Evolutionary conservation across 1,140 invertebrate genomes (phyloP).

Genomic region (Batillaria attramentaria): DNA sequence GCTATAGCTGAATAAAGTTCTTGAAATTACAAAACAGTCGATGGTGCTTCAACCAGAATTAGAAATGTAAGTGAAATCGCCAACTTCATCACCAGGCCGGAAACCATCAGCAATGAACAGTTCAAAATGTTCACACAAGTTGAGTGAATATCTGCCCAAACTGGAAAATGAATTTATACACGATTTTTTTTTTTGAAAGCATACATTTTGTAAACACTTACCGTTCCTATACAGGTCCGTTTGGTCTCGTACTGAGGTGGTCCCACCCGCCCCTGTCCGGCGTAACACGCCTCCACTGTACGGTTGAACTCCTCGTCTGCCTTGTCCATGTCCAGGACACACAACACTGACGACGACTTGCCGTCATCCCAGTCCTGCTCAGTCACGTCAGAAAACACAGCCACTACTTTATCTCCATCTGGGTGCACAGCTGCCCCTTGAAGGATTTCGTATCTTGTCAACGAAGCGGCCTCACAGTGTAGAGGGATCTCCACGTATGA

Average conservation of each 20-base stretch:
- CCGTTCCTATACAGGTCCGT: slow-evolving; percentile 47
- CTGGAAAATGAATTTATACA: too few species aligned
- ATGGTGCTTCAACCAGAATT: too few species aligned
- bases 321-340: slow-evolving; percentile 93
- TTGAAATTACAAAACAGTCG: too few species aligned
- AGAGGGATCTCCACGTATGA: slow-evolving; percentile 98
- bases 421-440: slow-evolving; percentile 95
- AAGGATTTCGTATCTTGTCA: slow-evolving; percentile 87
- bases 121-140: too few species aligned
- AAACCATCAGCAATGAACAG: too few species aligned
- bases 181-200: too few species aligned
- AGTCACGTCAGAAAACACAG: slow-evolving; percentile 84
- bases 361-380: neutral
- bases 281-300: slow-evolving; percentile 96
- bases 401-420: slow-evolving; percentile 95
- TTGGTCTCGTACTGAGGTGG: slow-evolving; percentile 57
- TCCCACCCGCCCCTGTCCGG: slow-evolving; percentile 68
- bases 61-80: too few species aligned
- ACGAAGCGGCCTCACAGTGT: slow-evolving; percentile 87
- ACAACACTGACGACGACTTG: slow-evolving; percentile 85
- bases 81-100: too few species aligned
- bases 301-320: slow-evolving; percentile 96
- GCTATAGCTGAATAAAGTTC: too few species aligned
- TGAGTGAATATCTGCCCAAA: too few species aligned
- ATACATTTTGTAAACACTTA: slow-evolving; percentile 49